A percentile compares a stretch with the other conserved stretches of the same genome.
Conservation (phyloP, 1,140 invertebrate genomes). For the Stenopsyche tienmushanensis region DNA sequence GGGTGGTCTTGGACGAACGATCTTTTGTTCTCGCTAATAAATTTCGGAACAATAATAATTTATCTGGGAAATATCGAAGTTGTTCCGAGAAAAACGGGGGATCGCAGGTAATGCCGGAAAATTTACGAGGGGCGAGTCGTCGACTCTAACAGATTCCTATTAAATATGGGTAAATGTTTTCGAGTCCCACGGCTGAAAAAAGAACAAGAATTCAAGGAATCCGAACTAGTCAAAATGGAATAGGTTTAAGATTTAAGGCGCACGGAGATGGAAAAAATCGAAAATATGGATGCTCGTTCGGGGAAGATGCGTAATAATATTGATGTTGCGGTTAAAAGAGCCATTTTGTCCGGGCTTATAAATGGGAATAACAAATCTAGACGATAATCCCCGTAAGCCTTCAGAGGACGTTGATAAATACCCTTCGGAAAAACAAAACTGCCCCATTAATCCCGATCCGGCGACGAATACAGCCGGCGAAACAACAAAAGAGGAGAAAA, state of each 20-base stretch:
- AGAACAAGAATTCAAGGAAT: too few species aligned
- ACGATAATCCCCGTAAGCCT: constrained; percentile 24
- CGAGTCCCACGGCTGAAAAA: too few species aligned
- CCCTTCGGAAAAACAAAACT: constrained; percentile 30
- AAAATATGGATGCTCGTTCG: too few species aligned
- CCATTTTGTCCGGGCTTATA: neutral
- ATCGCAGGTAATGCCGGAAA: neutral
- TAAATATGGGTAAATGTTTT: neutral
- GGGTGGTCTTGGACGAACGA: too few species aligned
- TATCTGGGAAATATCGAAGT: neutral
- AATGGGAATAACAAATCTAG: constrained; percentile 24
- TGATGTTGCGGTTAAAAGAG: neutral
- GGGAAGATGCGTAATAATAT: constrained; percentile 9
- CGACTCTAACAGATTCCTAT: neutral
- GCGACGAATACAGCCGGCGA: constrained; percentile 11
- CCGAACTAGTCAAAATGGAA: too few species aligned
- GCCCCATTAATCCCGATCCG: constrained; percentile 22
- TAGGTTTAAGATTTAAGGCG: too few species aligned
- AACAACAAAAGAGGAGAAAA: neutral
- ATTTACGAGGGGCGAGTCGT: neutral
- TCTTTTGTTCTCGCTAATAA: neutral
- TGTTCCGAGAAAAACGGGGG: neutral
- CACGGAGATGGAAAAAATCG: too few species aligned
- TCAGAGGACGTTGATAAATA: constrained; percentile 28
- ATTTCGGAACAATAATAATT: neutral